Base-by-base conservation (phyloP, 2,888 invertebrate genomes). In the Troilus luridus region DNA sequence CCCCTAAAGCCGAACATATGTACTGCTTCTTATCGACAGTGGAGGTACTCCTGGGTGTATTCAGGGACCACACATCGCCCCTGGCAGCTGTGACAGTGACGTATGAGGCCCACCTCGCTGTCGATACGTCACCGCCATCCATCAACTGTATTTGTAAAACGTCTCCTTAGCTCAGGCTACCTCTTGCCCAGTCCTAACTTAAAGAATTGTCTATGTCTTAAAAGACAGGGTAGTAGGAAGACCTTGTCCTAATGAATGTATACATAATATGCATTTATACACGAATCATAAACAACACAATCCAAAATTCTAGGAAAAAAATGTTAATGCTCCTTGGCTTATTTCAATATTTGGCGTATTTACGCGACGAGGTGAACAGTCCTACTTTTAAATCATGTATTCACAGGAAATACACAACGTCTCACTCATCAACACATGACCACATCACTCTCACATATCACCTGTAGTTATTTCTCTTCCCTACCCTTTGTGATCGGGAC, bases 111-210 rank as follows among this genome's bases (percentile, higher is more conserved):
- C 81, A 81, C 81, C 81, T 56, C 19, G 54, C 54, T 56, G 54
- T 81, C 81, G 21, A 81, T 81, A 81, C 54, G 81, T 81, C 54
- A 81, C 41, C 54, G 27, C 9, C 54, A 81, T 81, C 81, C 54
- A 81, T 81, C 81, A 81, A 17, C 54, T 14, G 54, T 81, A 81
- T 81, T 81, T 81, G 81, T 81, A 54, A 81, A 81, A 81, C 54
- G 54, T 81, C 81, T 81, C 81, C 5, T 21, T 21, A 3, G 24
- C 24, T 24, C 12, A 14, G 24, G 24, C 24, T 24, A 67, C 67
- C 67, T 67, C 67, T 27, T 12, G 12, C 12, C 12, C 24, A 67
- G 67, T 1, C 67, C 19, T 27, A 67, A 67, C 67, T 12, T 0
- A 67, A 67, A 24, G 67, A 67, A 67, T 67, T 7, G n/a, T 1